These are phyloP conservation scores for Patella vulgata DNA, from an alignment of 1,140 invertebrate genomes.

Conservation along the genomic window DNA sequence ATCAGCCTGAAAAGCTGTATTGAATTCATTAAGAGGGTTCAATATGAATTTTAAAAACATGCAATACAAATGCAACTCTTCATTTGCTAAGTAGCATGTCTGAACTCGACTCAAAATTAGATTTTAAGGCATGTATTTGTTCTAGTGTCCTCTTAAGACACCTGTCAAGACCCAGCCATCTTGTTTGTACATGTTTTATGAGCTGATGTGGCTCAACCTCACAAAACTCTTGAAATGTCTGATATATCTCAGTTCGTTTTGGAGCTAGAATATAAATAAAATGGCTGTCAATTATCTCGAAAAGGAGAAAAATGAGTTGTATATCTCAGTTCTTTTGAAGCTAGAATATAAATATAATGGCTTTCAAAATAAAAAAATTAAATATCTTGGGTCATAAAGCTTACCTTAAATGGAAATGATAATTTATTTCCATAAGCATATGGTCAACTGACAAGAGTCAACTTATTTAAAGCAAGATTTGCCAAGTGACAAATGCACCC, in stretches of 20 bases:
- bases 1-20: conserved; percentile 22
- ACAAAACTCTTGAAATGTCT: conserved; percentile 21
- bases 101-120: conserved; percentile 22
- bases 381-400: too few species aligned
- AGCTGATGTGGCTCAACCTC: conserved; percentile 32
- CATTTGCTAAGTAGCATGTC: not conserved
- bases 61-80: conserved; percentile 23
- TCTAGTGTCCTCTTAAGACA: conserved; percentile 21
- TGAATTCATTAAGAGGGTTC: conserved; percentile 26
- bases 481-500: conserved; percentile 32
- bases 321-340: too few species aligned
- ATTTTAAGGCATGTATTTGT: conserved; percentile 21
- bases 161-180: conserved; percentile 33
- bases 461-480: conserved; percentile 29
- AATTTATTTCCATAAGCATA: conserved; percentile 26
- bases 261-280: too few species aligned
- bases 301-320: too few species aligned
- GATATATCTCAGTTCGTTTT: conserved; percentile 24
- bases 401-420: too few species aligned
- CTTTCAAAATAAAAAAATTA: too few species aligned
- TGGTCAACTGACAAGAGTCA: conserved; percentile 23
- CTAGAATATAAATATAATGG: too few species aligned
- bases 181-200: conserved; percentile 33
- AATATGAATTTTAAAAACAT: conserved; percentile 20
- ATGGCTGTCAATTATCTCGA: too few species aligned